Evolutionary conservation across 2,797 vertebrate genomes (phyloP).

Genomic region (Pantherophis alleghaniensis): DNA sequence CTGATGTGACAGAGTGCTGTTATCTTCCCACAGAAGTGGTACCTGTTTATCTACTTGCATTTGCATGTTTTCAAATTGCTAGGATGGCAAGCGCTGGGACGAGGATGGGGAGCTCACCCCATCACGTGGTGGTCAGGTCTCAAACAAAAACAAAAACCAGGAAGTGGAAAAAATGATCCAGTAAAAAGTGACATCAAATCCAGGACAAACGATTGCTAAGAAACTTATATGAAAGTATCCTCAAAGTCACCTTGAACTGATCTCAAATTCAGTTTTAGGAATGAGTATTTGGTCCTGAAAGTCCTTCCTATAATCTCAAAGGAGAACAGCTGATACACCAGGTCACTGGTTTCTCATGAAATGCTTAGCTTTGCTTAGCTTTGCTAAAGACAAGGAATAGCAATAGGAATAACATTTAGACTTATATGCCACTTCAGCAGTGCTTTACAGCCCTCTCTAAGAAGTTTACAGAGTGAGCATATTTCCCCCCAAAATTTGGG

Average conservation of each 20-base stretch:
- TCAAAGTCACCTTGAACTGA: background rate
- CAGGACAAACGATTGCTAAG: background rate
- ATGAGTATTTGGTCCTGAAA: background rate
- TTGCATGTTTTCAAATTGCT: background rate
- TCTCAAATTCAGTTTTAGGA: background rate
- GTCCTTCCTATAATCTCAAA: background rate
- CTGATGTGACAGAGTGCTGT: too few species aligned
- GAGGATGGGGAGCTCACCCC: background rate
- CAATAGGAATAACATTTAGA: too few species aligned
- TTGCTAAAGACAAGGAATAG: too few species aligned
- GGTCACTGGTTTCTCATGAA: background rate
- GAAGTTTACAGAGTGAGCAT: too few species aligned
- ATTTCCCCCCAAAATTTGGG: too few species aligned
- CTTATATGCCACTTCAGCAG: too few species aligned
- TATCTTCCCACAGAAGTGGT: too few species aligned
- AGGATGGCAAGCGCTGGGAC: background rate
- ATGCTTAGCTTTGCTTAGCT: background rate
- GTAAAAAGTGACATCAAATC: background rate
- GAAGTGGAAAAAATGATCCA: background rate
- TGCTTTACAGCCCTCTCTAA: too few species aligned
- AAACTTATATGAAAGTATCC: background rate
- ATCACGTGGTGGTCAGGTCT: background rate
- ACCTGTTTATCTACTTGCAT: background rate
- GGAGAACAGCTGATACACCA: background rate
- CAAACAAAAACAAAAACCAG: background rate